phyloP scores from a whole-genome alignment of 2,113 vertebrate genomes.

The Todiramphus saurophagus region DNA sequence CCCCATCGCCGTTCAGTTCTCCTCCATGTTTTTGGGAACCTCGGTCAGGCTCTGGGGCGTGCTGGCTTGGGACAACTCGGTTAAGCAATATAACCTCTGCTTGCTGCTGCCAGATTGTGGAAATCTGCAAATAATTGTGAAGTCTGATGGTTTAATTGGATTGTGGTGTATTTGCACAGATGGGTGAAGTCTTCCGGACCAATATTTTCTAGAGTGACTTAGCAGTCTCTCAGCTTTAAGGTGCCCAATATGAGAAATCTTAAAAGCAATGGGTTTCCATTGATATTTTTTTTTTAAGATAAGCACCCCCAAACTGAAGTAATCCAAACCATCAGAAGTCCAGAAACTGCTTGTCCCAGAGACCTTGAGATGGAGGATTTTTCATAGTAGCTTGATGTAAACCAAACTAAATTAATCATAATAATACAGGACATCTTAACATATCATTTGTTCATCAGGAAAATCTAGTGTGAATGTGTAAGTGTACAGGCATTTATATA shows the following conservation, averaged over 20 bases:
- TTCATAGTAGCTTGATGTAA: neutral
- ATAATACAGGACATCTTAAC: neutral
- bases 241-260: neutral
- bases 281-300: neutral
- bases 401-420: neutral
- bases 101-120: neutral
- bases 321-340: neutral
- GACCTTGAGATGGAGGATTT: neutral
- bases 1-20: neutral
- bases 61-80: accelerated
- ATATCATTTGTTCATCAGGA: neutral
- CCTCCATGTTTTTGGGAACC: neutral
- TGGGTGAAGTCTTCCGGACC: slow-evolving; percentile 12
- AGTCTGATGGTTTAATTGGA: slow-evolving; percentile 48
- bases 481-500: neutral
- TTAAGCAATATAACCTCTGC: neutral
- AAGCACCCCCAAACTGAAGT: neutral
- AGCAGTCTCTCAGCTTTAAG: neutral
- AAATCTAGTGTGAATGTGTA: neutral
- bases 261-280: neutral
- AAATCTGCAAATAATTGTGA: slow-evolving; percentile 54
- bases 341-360: neutral
- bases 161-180: slow-evolving; percentile 46
- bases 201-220: slow-evolving; percentile 31
- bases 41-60: neutral